A percentile compares a stretch with the other conserved stretches of the same genome.
These are phyloP conservation scores for Aspidapion aeneum DNA, from an alignment of 2,888 invertebrate genomes.

Conservation along the genomic window DNA sequence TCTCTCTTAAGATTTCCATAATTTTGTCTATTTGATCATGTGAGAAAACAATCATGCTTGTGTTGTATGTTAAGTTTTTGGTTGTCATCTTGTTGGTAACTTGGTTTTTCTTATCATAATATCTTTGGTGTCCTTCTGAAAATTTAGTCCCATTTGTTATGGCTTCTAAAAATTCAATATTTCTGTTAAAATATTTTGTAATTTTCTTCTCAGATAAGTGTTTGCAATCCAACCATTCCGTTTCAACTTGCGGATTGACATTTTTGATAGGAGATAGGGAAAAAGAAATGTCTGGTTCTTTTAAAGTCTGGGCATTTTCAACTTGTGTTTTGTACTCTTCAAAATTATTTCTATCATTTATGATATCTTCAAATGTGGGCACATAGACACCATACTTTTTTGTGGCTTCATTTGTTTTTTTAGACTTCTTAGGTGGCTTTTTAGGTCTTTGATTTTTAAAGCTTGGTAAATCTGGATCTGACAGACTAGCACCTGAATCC, in stretches of 20 bases:
- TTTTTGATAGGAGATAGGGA: conserved; percentile 18
- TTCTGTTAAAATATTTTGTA: conserved; percentile 24
- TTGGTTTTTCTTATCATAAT: conserved; percentile 12
- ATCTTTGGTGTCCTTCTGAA: conserved; percentile 27
- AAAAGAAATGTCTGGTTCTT: conserved; percentile 21
- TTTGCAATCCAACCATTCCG: conserved; percentile 29
- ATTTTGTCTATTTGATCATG: conserved; percentile 36
- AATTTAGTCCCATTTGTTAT: conserved; percentile 27
- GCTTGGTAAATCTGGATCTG: conserved; percentile 20
- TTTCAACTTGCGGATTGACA: conserved; percentile 7
- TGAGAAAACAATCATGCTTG: conserved; percentile 37
- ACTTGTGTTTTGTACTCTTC: conserved; percentile 24
- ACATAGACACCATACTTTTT: conserved; percentile 31
- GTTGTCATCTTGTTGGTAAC: conserved; percentile 14
- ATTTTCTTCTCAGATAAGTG: conserved; percentile 27
- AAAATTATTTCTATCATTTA: conserved; percentile 27
- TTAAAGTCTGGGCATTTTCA: conserved; percentile 16
- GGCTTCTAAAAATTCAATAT: conserved; percentile 22
- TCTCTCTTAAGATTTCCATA: conserved; percentile 29
- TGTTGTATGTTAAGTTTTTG: conserved; percentile 35
- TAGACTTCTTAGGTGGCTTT: conserved; percentile 8
- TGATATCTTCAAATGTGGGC: conserved; percentile 31
- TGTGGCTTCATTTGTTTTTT: conserved; percentile 24
- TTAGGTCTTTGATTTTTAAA: conserved; percentile 18
- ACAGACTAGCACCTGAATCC: conserved; percentile 22